Base-by-base conservation (phyloP, 1,140 invertebrate species). In the Lycorma delicatula region DNA sequence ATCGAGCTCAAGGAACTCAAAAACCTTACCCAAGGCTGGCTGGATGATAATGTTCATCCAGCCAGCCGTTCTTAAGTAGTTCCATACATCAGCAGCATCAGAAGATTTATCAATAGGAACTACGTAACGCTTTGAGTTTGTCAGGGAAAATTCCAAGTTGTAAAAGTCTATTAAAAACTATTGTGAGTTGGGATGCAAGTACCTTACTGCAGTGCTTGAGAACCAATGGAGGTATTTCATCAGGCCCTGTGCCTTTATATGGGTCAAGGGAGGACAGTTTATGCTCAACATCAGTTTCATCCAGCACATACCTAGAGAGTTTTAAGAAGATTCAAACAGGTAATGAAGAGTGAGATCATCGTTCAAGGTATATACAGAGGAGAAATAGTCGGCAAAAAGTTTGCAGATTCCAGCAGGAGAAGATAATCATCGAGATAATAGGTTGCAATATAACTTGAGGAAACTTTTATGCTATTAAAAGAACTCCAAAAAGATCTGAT, bases 181-280 rank as follows among this genome's bases (percentile, higher is more conserved):
- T 25, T 25, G 47, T 49, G 23, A 49, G 5, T 12, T 49, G 47
- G 16, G 47, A 25, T 49, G 47, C 22, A 49, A 49, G 47, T 25
- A 49, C 12, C 5, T 49, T 49, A 16, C 47, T 22, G 47, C 47
- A 49, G 47, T 49, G 12, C 7, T 49, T 49, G 5, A 49, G 47
- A 23, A 49, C 47, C 23, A 49, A 25, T 49, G 47, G 47, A 26
- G 22, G 22, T 12, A 49, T 49, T 20, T 49, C 27, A 16, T 49
- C 47, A 23, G 47, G 22, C 7, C 22, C 47, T 11, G 47, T 49
- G 47, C 47, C 47, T 18, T 49, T 49, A 25, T 25, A 7, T 5
- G 47, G 47, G 47, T 49, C 47, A 23, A 49, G 47, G 23, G 47
- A 49, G 11, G 47, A 3, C 4, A 49, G 47, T 49, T 49, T 49